Evolutionary conservation across 2,113 vertebrate genomes (phyloP), one percentile per base, ranked within the genome.

Genomic region (Regulus satrapa): DNA sequence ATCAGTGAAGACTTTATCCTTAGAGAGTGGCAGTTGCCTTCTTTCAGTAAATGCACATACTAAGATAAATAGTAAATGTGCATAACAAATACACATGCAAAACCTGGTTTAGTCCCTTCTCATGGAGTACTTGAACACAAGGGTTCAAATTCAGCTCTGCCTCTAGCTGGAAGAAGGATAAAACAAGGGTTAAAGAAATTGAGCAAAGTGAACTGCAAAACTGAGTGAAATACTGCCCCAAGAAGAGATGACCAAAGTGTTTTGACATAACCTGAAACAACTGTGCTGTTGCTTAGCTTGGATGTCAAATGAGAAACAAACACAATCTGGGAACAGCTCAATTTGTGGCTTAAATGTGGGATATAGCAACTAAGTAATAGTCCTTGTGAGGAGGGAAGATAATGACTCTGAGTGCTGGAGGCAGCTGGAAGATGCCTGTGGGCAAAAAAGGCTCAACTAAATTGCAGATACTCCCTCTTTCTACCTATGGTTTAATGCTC

Each of bases 261-360:
- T 95, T 73, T 88, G 88, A 77, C 55, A 26, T 54, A 88, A 90
- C 26, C 54, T 88, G 88, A 92, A 93, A 85, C 38, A 76, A 64
- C 9, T 92, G 58, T 6, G 2, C 3, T 38, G 25, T 49, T 91
- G 49, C 88, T 93, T 49, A 79, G 40, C 46, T 93, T 82, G 58
- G 64, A 72, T 54, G 77, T n/a, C 25, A 76, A 34, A 66, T 51
- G 34, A 83, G 48, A 8, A 66, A 83, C 84, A 80, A 71, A 3
- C 6, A n/a, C 8, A 2, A 12, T 56, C 64, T 61, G 29, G 41
- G 43, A 81, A 48, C 21, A 87, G 31, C 36, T 85, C 21, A 59
- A 52, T 4, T 73, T 4, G 19, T 24, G 43, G 23, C 51, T 91
- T 87, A 73, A 58, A 55, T 51, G 31, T 91, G 54, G 64, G 18